These are phyloP conservation scores for Malaclemys terrapin DNA, from an alignment of 2,113 vertebrate genomes.

Conservation along the genomic window DNA sequence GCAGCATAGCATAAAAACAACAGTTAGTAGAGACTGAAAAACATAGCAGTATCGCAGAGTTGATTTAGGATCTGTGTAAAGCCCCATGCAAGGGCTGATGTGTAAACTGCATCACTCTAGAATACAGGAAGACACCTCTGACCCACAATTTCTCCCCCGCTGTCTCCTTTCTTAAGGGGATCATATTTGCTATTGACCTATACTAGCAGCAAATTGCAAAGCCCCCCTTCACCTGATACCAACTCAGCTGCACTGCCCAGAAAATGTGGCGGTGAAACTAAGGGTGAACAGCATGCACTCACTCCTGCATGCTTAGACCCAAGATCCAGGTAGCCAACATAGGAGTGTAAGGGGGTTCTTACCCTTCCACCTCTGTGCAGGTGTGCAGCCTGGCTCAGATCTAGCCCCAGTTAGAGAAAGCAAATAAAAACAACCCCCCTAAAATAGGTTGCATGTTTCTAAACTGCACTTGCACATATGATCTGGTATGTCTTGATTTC, in stretches of 20 bases:
- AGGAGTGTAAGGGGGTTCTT: neutral
- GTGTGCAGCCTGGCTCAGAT: neutral
- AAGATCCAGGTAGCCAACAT: neutral
- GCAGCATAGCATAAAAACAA: neutral
- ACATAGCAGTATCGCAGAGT: neutral
- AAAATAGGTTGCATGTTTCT: neutral
- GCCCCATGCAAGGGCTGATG: neutral
- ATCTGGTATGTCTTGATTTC: neutral
- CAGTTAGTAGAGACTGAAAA: neutral
- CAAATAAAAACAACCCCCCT: neutral
- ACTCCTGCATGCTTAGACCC: neutral
- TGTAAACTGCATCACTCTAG: neutral
- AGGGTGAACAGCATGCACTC: neutral
- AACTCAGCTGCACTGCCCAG: neutral
- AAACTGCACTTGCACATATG: neutral
- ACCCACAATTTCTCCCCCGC: neutral
- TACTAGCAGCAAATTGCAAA: neutral
- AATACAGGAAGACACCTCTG: neutral
- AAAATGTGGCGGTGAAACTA: neutral
- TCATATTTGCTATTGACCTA: neutral
- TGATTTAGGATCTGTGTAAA: neutral
- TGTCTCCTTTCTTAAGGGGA: neutral
- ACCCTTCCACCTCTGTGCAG: neutral
- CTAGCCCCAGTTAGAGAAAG: neutral
- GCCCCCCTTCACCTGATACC: neutral